Base-by-base conservation (phyloP, 1,140 invertebrate species). In the Lasaia peninsularis region DNA sequence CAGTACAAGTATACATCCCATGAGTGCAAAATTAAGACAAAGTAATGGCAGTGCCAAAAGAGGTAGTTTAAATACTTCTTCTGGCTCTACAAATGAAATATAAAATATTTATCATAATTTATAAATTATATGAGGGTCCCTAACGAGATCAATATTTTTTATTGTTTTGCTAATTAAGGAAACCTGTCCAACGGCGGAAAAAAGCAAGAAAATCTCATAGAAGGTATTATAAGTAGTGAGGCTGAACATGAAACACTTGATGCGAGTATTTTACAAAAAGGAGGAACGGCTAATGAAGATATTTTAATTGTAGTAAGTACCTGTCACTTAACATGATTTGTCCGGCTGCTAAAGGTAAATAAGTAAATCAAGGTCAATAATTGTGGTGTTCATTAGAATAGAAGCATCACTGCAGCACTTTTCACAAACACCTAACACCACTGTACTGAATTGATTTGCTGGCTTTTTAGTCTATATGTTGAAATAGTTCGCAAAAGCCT, bases 141-240 rank as follows among this genome's bases (percentile, higher is more conserved):
- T 78, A 68, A 83, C 74, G 76, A 86, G 80, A 79, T 85, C 73
- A 86, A 84, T 76, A 86, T 87, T 80, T 86, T 85, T 86, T 56
- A 75, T 88, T 88, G 78, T 88, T 86, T 88, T 88, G 78, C 79
- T 79, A 81, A 87, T 86, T 78, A 88, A 88, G 86, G 86, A 78
- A 81, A 78, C 76, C 65, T 61, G 68, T 72, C 62, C 81, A 65
- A 73, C 63, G 80, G 84, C 62, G 72, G 83, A 70, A 87, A 77
- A 78, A 77, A 67, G 48, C 82, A 80, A 58, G 86, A 91, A 81
- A 90, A 78, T 74, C 86, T 92, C 52, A 92, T 93, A 67, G 92
- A 92, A 85, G 92, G 92, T 63, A 84, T 93, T 63, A 90, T 93
- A 48, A 91, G 91, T 65, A 92, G 91, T 57, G 92, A 92, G 72